phyloP scores from a whole-genome alignment of 2,888 invertebrate species.

The Chymomyza procnemis region DNA sequence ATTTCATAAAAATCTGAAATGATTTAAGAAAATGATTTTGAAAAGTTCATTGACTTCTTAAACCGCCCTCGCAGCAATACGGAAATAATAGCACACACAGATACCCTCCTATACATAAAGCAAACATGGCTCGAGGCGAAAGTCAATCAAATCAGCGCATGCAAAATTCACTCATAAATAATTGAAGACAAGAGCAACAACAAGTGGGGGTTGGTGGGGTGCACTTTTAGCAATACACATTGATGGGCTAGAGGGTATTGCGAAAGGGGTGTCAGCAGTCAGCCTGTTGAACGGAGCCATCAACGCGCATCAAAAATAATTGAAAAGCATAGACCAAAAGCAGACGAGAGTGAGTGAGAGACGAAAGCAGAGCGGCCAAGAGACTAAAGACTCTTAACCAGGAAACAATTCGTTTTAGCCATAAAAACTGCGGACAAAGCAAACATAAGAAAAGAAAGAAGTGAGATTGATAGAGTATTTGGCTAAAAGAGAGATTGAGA shows the following conservation, averaged over 20 bases:
- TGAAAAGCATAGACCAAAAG: constrained; percentile 6
- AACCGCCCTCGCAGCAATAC: background rate
- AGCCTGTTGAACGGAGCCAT: constrained; percentile 6
- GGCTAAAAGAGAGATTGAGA: background rate
- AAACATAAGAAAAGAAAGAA: background rate
- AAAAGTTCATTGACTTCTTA: too few species aligned
- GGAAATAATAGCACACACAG: background rate
- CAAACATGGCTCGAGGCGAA: background rate
- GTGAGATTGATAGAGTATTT: too few species aligned
- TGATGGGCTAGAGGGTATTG: too few species aligned
- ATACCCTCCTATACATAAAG: background rate
- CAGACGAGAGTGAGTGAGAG: too few species aligned
- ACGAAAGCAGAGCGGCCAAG: background rate
- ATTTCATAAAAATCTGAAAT: too few species aligned
- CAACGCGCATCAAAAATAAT: constrained; percentile 32
- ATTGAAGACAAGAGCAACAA: constrained; percentile 9
- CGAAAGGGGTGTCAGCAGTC: background rate
- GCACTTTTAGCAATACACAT: too few species aligned
- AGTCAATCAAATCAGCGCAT: constrained; percentile 14
- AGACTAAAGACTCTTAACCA: constrained; percentile 6
- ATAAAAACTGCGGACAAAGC: constrained; percentile 13
- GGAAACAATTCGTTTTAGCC: constrained; percentile 36
- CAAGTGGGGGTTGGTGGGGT: background rate
- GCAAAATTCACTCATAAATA: constrained; percentile 1
- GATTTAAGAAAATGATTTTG: too few species aligned